phyloP scores from a whole-genome alignment of 2,113 vertebrate genomes.

The Microtus montanus region DNA sequence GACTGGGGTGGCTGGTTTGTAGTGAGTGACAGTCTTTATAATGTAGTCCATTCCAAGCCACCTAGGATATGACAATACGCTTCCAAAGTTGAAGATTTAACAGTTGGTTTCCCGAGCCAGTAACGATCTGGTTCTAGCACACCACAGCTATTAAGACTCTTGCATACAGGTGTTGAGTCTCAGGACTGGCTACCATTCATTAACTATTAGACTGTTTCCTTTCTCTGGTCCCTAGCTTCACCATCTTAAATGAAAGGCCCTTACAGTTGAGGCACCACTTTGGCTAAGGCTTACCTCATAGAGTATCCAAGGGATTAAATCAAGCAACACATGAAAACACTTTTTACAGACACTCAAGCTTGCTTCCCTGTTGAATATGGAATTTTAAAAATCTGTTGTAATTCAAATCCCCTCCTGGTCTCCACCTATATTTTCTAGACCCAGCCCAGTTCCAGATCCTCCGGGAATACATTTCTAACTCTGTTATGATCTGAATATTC shows the following conservation, averaged over 20 bases:
- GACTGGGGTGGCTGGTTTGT: not conserved
- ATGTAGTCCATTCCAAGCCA: constrained; percentile 12
- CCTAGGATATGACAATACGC: not conserved
- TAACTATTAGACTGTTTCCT: constrained; percentile 38
- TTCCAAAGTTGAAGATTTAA: constrained; percentile 56
- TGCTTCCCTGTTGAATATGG: not conserved
- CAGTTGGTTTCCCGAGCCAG: constrained; percentile 24
- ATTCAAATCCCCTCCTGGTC: constrained; percentile 3
- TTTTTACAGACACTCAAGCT: not conserved
- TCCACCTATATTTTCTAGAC: constrained; percentile 8
- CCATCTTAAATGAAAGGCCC: constrained; percentile 25
- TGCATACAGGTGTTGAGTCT: constrained; percentile 43
- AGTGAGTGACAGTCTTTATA: constrained; percentile 35
- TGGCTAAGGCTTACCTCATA: constrained; percentile 28
- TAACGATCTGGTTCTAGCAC: not conserved
- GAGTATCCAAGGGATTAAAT: not conserved
- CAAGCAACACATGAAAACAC: not conserved
- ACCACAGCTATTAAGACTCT: not conserved
- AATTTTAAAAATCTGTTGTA: not conserved
- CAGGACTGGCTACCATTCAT: constrained; percentile 32
- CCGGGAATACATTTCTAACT: not conserved
- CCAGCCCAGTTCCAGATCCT: not conserved
- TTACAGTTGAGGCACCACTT: not conserved
- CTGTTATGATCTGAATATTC: not conserved
- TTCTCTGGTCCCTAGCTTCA: constrained; percentile 25